These are phyloP conservation scores for Melanogrammus aeglefinus DNA, from an alignment of 2,797 vertebrate genomes.

Conservation along the genomic window DNA sequence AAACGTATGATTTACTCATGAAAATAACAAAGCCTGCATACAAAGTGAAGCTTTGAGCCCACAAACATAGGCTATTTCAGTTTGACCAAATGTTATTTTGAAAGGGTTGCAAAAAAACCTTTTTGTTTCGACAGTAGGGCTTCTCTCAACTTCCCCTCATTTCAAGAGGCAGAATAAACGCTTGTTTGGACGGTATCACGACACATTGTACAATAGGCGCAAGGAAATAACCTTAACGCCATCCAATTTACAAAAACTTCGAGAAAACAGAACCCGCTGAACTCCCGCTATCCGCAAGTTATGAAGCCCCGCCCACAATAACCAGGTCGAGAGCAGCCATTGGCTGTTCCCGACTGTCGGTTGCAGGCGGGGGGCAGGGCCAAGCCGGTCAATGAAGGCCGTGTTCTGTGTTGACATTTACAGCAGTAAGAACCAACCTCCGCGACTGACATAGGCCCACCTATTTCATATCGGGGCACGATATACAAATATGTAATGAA, in stretches of 20 bases:
- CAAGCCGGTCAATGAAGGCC: conserved; percentile 55
- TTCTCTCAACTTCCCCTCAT: not conserved
- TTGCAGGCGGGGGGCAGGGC: conserved; percentile 44
- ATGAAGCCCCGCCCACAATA: conserved; percentile 32
- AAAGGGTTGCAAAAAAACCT: not conserved
- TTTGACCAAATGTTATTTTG: not conserved
- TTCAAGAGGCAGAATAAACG: not conserved
- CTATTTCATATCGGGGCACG: conserved; percentile 16
- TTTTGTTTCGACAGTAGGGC: not conserved
- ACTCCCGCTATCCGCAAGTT: not conserved
- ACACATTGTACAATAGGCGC: not conserved
- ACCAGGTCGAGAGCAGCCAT: conserved; percentile 32
- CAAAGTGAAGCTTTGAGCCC: not conserved
- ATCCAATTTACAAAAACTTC: not conserved
- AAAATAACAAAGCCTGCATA: not conserved
- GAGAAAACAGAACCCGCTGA: not conserved
- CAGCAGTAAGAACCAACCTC: conserved; percentile 31
- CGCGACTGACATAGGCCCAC: conserved; percentile 37
- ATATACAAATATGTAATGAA: conserved; percentile 32
- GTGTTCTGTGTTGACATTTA: conserved; percentile 46
- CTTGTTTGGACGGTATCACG: too few species aligned
- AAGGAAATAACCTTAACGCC: not conserved
- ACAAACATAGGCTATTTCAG: not conserved
- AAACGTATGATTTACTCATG: not conserved
- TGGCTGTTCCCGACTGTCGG: conserved; percentile 40